Conservation (phyloP, 2,888 invertebrate genomes). For the Tyria jacobaeae region DNA sequence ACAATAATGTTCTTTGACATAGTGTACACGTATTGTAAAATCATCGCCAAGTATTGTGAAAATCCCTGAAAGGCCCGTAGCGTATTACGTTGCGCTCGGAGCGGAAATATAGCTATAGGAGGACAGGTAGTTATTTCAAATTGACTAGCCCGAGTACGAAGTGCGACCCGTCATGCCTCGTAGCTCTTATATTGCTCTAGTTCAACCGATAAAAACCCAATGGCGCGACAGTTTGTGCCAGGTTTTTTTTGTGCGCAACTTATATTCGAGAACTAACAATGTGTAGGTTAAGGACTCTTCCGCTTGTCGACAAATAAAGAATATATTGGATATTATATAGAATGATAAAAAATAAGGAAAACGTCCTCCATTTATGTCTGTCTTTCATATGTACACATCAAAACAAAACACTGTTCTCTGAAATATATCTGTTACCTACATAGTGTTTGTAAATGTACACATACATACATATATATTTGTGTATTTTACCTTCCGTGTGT, state of each 20-base stretch:
- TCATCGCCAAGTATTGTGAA: conserved; percentile 23
- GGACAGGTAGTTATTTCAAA: conserved; percentile 37
- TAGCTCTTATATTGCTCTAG: conserved; percentile 36
- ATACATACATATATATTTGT: not conserved
- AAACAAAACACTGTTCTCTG: conserved; percentile 38
- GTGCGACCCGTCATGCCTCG: conserved; percentile 33
- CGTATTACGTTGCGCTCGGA: conserved; percentile 22
- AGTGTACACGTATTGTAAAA: not conserved
- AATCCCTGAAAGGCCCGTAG: conserved; percentile 13
- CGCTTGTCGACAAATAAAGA: conserved; percentile 40
- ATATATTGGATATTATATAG: conserved; percentile 43
- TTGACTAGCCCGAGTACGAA: conserved; percentile 29
- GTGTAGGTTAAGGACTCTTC: conserved; percentile 29
- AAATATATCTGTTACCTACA: conserved; percentile 37
- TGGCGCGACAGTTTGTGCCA: conserved; percentile 40
- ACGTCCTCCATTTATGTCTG: conserved; percentile 31
- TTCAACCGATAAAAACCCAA: conserved; percentile 42
- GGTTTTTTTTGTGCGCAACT: conserved; percentile 21
- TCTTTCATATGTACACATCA: conserved; percentile 42
- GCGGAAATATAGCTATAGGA: conserved; percentile 17
- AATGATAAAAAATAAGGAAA: conserved; percentile 48
- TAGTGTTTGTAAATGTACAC: conserved; percentile 12
- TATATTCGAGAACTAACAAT: conserved; percentile 22
- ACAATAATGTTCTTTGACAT: not conserved
- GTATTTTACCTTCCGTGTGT: no score